Conservation (phyloP, 2,888 invertebrate genomes). For the Listrodromus nycthemerus region DNA sequence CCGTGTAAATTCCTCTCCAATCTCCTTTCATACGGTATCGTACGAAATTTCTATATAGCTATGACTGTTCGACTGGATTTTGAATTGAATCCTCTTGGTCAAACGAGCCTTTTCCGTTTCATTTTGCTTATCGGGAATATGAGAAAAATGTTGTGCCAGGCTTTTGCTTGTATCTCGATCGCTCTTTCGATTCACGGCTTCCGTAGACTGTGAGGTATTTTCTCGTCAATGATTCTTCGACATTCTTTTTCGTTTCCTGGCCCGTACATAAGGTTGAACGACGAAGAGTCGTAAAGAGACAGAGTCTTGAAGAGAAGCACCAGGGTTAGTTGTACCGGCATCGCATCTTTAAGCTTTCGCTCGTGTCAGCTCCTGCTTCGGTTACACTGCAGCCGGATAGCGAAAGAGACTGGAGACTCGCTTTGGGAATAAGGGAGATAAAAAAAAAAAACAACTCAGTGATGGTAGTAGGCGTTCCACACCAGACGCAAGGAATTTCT, state of each 20-base stretch:
- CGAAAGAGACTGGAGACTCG: conserved; percentile 1
- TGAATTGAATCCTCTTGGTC: conserved; percentile 50
- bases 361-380: conserved; percentile 26
- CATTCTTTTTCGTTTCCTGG: neutral
- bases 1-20: conserved; percentile 61
- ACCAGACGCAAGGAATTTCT: conserved; percentile 48
- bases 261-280: conserved; percentile 9
- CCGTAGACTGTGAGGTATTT: neutral
- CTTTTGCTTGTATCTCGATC: neutral
- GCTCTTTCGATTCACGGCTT: conserved; percentile 7
- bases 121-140: conserved; percentile 55
- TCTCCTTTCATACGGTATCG: conserved; percentile 57
- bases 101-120: conserved; percentile 52
- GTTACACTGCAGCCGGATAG: conserved; percentile 23
- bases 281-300: conserved; percentile 46
- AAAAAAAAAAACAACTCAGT: conserved; percentile 44
- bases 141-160: conserved; percentile 26
- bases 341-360: conserved; percentile 44
- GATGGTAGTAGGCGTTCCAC: conserved; percentile 24
- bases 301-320: conserved; percentile 24
- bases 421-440: conserved; percentile 16
- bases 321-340: conserved; percentile 18
- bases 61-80: conserved; percentile 50
- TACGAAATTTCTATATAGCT: conserved; percentile 33
- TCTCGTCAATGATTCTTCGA: conserved; percentile 3